A percentile compares a stretch with the other conserved stretches of the same genome.
These are phyloP conservation scores for Meteorus sp. DNA, from an alignment of 1,140 invertebrate genomes.

Conservation along the genomic window DNA sequence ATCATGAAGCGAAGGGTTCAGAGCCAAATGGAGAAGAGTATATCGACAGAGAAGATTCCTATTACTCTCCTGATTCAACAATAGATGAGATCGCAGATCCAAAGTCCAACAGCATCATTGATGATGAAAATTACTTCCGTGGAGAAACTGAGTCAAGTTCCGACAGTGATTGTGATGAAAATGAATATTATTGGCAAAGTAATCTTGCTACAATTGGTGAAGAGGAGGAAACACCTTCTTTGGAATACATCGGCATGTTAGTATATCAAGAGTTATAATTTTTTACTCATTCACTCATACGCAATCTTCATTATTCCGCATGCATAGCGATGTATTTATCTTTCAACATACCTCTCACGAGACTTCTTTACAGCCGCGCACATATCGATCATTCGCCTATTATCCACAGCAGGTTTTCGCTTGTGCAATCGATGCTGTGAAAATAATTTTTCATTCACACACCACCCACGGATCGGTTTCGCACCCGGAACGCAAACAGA, in stretches of 20 bases:
- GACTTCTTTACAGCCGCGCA: background rate
- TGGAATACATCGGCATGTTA: slow-evolving; percentile 45
- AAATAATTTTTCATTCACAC: slow-evolving; percentile 19
- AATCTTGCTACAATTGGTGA: slow-evolving; percentile 53
- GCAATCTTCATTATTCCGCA: background rate
- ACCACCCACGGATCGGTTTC: slow-evolving; percentile 12
- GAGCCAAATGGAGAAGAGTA: slow-evolving; percentile 24
- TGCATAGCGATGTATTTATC: background rate
- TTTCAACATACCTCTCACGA: slow-evolving; percentile 8
- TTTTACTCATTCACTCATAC: too few relatives aligned
- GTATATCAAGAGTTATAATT: slow-evolving; percentile 18
- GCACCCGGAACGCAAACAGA: slow-evolving; percentile 1
- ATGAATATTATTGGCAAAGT: slow-evolving; percentile 52
- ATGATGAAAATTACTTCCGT: slow-evolving; percentile 9
- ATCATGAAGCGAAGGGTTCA: background rate
- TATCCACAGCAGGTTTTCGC: slow-evolving; percentile 4
- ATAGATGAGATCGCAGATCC: slow-evolving; percentile 17
- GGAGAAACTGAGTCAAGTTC: background rate
- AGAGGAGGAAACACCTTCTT: slow-evolving; percentile 50
- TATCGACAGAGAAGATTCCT: slow-evolving; percentile 27
- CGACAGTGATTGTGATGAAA: slow-evolving; percentile 28
- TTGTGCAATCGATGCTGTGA: slow-evolving; percentile 3
- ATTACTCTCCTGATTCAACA: slow-evolving; percentile 21
- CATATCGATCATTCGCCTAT: slow-evolving; percentile 6
- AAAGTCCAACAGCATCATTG: background rate